Evolutionary conservation across 2,888 invertebrate genomes (phyloP), one percentile per base, ranked within the genome.

Genomic region (Reticulitermes lucifugus): DNA sequence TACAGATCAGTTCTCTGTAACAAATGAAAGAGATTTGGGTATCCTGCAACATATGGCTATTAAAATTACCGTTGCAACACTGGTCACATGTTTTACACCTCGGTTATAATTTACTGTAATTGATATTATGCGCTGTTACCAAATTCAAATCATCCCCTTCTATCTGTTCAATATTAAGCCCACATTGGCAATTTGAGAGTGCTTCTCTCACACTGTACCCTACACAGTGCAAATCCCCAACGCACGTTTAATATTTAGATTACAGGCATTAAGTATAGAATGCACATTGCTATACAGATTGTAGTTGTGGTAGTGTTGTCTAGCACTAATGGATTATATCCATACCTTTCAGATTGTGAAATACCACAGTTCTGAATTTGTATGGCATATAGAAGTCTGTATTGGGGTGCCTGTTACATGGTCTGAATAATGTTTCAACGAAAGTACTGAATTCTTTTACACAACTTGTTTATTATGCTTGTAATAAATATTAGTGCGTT

Each of bases 251-350:
- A 18, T 73, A 73, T 73, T 29, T 21, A 21, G 73, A 73, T 73
- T 73, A 73, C 35, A 35, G 41, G 73, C 35, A 73, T 73, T 73
- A 73, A 70, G 29, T 41, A 73, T 41, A 73, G 73, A 55, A 55
- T 55, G 18, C 1, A 5, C 14, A 55, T 18, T 55, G 55, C 55
- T 55, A 18, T 73, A 41, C 2, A 18, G 73, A 73, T 73, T 73
- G 0, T 21, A 18, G 41, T 41, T 18, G 6, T 41, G 73, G 73
- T 41, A 41, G 25, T 35, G 73, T 9, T 55, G 14, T 35, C 73
- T 22, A 2, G 7, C 14, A 29, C 35, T 18, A 73, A 35, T 12
- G 73, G 73, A 1, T 35, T 73, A 41, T 29, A 41, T 41, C 25
- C 41, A 3, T 41, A 18, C 73, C 29, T 35, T 41, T 55, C 21